A percentile compares a stretch with the other conserved stretches of the same genome.
Conservation (phyloP, 2,113 vertebrate genomes). For the Siniperca chuatsi region DNA sequence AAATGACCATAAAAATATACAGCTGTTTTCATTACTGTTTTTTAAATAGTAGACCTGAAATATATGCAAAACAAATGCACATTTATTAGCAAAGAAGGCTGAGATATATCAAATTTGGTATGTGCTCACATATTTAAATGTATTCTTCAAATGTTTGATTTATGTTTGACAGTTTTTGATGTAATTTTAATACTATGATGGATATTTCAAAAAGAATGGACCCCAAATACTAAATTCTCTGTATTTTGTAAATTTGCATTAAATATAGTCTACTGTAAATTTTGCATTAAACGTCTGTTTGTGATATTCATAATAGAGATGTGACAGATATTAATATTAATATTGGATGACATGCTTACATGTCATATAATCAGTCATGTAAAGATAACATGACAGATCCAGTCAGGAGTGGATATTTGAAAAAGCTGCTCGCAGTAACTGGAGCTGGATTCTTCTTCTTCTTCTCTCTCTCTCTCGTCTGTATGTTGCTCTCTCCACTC, state of each 20-base stretch:
- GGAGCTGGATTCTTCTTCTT: neutral
- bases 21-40: too few relatives aligned
- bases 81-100: too few relatives aligned
- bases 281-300: neutral
- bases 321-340: neutral
- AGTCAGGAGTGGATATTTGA: neutral
- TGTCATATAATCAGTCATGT: neutral
- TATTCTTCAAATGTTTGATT: neutral
- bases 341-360: neutral
- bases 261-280: neutral
- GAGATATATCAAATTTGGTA: too few relatives aligned
- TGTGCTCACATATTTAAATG: neutral
- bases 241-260: neutral
- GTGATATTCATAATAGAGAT: neutral
- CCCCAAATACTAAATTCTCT: neutral
- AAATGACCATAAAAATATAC: too few relatives aligned
- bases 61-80: too few relatives aligned
- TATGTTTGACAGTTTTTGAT: neutral
- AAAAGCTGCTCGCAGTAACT: conserved; percentile 32
- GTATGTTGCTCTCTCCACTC: neutral
- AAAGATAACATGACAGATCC: neutral
- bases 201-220: neutral
- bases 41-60: too few relatives aligned
- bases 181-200: neutral
- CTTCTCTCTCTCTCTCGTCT: neutral